A percentile compares a stretch with the other conserved stretches of the same genome.
These are phyloP conservation scores for Leptinotarsa rubiginosa DNA, from an alignment of 2,888 invertebrate genomes.

Conservation along the genomic window DNA sequence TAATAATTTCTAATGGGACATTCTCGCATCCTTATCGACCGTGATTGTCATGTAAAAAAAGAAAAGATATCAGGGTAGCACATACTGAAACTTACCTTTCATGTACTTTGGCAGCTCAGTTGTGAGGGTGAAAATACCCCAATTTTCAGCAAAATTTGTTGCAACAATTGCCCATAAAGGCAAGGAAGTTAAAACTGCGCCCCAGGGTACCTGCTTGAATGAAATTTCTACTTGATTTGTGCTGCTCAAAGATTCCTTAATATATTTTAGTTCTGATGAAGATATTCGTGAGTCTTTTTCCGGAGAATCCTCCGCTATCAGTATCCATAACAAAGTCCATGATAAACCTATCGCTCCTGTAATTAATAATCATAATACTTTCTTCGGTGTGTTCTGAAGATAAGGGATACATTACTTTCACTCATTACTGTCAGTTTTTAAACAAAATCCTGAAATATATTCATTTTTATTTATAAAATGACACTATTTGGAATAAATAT, in stretches of 20 bases:
- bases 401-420: background rate
- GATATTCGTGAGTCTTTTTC: constrained; percentile 80
- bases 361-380: constrained; percentile 4
- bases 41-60: too few species aligned
- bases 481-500: too few species aligned
- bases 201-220: constrained; percentile 79
- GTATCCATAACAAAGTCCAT: constrained; percentile 80
- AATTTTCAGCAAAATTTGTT: constrained; percentile 89
- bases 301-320: constrained; percentile 79
- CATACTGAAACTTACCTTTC: constrained; percentile 33
- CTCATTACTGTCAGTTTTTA: background rate
- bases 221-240: constrained; percentile 63
- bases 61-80: background rate
- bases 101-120: constrained; percentile 44
- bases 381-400: background rate
- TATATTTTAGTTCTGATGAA: constrained; percentile 79
- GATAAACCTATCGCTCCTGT: constrained; percentile 74
- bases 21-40: too few species aligned
- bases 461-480: too few species aligned
- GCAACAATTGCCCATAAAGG: constrained; percentile 87
- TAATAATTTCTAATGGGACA: too few species aligned
- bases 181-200: constrained; percentile 76
- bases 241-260: constrained; percentile 70
- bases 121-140: constrained; percentile 87
- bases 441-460: too few species aligned